Percentiles rank a stretch among this genome's conserved stretches.
These are phyloP conservation scores for Serinus canaria DNA, from an alignment of 2,113 vertebrate genomes.

Conservation along the genomic window DNA sequence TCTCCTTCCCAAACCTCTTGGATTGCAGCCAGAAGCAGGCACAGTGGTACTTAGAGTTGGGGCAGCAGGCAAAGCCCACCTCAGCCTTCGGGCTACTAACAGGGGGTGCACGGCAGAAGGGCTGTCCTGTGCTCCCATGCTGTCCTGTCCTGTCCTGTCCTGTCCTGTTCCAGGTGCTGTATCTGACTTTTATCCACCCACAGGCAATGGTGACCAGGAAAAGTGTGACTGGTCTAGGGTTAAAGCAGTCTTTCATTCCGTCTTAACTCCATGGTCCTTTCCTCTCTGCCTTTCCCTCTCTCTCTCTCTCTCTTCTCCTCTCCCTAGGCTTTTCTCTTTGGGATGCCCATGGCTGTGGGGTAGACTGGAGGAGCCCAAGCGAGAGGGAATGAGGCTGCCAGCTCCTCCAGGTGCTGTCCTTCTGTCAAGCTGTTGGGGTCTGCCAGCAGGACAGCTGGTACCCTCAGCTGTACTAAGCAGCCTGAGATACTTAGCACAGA, in stretches of 20 bases:
- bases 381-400: background rate
- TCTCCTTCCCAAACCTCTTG: background rate
- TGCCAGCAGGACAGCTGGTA: constrained; percentile 35
- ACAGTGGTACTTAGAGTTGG: background rate
- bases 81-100: background rate
- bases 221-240: background rate
- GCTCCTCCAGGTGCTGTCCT: constrained; percentile 14
- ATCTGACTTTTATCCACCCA: background rate
- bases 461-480: background rate
- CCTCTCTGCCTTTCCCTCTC: background rate
- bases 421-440: background rate
- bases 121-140: accelerated
- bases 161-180: background rate
- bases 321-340: background rate
- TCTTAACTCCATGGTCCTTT: background rate
- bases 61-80: background rate
- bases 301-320: background rate
- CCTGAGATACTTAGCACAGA: background rate
- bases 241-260: background rate
- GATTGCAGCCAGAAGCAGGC: background rate
- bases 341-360: background rate
- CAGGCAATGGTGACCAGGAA: accelerated
- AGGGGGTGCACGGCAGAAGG: background rate
- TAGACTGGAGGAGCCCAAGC: background rate
- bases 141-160: too few relatives aligned